Evolutionary conservation across 1,140 invertebrate genomes (phyloP).

Genomic region (Gonatopus flavifemur): DNA sequence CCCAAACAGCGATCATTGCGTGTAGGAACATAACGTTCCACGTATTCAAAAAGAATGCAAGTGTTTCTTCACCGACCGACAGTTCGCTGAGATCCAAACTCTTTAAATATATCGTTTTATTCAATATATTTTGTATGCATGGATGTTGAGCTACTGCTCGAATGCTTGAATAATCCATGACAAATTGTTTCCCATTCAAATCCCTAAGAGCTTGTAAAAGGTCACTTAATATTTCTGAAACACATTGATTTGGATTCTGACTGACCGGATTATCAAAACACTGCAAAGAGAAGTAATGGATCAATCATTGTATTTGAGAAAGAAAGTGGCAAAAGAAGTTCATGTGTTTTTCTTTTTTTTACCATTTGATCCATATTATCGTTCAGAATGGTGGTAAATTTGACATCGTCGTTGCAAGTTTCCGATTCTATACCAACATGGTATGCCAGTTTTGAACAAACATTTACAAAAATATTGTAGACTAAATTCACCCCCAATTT

Average conservation of each 20-base stretch:
- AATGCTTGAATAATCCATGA: slow-evolving; percentile 19
- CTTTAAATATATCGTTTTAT: slow-evolving; percentile 35
- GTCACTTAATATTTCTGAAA: slow-evolving; percentile 40
- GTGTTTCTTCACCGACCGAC: slow-evolving; percentile 45
- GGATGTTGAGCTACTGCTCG: slow-evolving; percentile 20
- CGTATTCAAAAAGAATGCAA: slow-evolving; percentile 48
- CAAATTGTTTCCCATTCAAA: slow-evolving; percentile 10
- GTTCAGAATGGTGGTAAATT: no score
- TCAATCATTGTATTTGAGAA: no score
- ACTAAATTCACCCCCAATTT: slow-evolving; percentile 63
- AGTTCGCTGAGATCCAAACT: slow-evolving; percentile 45
- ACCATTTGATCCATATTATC: no score
- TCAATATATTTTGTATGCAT: slow-evolving; percentile 32
- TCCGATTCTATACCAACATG: no score
- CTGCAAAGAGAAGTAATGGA: no score
- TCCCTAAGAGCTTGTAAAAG: slow-evolving; percentile 26
- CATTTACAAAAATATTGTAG: slow-evolving; percentile 61
- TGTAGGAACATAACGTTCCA: slow-evolving; percentile 51
- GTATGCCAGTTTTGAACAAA: slow-evolving; percentile 58
- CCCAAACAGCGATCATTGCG: slow-evolving; percentile 34
- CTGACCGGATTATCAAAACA: no score
- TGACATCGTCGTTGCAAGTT: no score
- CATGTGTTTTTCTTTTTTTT: no score
- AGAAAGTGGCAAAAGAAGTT: no score
- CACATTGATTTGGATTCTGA: slow-evolving; percentile 40